Conservation (phyloP, 2,113 vertebrate genomes). For the Pachyramphus minor region DNA sequence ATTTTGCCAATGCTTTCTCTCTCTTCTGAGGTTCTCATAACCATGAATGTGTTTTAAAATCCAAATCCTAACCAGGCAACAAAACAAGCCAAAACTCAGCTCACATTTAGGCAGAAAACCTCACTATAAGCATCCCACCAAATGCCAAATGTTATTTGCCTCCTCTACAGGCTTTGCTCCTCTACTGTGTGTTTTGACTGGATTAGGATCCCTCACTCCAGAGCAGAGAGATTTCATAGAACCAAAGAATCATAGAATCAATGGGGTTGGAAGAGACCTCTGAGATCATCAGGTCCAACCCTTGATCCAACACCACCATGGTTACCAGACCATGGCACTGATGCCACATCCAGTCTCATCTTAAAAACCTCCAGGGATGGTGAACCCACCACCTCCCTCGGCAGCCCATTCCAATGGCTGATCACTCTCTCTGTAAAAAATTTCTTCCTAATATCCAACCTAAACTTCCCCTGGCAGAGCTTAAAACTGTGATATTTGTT, state of each 20-base stretch:
- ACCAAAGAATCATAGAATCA: no score
- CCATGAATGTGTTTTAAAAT: not conserved
- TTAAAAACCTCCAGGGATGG: no score
- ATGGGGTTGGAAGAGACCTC: no score
- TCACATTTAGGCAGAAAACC: not conserved
- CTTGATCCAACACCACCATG: no score
- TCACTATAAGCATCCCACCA: not conserved
- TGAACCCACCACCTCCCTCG: no score
- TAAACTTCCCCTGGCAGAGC: no score
- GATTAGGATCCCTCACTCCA: not conserved
- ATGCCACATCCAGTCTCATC: no score
- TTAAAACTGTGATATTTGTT: not conserved
- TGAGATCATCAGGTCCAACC: no score
- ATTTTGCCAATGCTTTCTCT: not conserved
- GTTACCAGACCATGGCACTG: no score
- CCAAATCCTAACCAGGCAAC: not conserved
- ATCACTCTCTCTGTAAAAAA: no score
- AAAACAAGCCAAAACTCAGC: not conserved
- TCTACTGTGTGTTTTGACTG: not conserved
- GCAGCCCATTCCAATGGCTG: no score
- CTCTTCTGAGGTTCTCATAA: not conserved
- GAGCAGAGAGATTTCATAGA: not conserved
- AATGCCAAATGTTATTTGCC: not conserved
- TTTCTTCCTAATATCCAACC: no score
- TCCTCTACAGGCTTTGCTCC: not conserved